Percentiles rank a stretch among this genome's conserved stretches.
phyloP scores from a whole-genome alignment of 2,797 vertebrate species.

The Hyperoplus lanceolatus region DNA sequence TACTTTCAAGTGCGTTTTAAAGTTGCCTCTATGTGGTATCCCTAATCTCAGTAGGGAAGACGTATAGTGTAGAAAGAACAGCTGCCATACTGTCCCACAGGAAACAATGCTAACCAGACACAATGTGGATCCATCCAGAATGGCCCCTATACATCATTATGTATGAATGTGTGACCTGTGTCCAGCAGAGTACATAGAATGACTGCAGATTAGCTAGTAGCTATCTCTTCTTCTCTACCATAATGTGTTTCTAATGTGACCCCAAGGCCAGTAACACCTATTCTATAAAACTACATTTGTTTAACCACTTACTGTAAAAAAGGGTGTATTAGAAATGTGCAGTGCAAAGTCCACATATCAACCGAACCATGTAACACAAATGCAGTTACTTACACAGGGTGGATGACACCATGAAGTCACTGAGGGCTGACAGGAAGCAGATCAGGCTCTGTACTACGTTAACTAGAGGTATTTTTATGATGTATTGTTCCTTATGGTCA shows the following conservation, averaged over 20 bases:
- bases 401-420: conserved; percentile 9
- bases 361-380: neutral
- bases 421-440: conserved; percentile 38
- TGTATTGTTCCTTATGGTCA: neutral
- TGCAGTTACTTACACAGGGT: conserved; percentile 26
- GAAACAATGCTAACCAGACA: conserved; percentile 37
- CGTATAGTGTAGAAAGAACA: neutral
- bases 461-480: conserved; percentile 31
- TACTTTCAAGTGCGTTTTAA: neutral
- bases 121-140: conserved; percentile 64
- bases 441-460: conserved; percentile 39
- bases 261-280: conserved; percentile 10
- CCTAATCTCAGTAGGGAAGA: neutral
- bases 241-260: conserved; percentile 16
- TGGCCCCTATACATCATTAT: neutral
- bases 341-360: conserved; percentile 16
- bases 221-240: neutral
- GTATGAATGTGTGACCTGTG: conserved; percentile 28
- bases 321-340: neutral
- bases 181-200: conserved; percentile 17
- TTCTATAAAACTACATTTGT: neutral
- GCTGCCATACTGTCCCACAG: conserved; percentile 1
- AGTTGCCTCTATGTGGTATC: neutral
- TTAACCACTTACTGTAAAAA: conserved; percentile 2
- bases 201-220: conserved; percentile 3